Conservation (phyloP, 2,888 invertebrate species). For the Fragum sueziense region DNA sequence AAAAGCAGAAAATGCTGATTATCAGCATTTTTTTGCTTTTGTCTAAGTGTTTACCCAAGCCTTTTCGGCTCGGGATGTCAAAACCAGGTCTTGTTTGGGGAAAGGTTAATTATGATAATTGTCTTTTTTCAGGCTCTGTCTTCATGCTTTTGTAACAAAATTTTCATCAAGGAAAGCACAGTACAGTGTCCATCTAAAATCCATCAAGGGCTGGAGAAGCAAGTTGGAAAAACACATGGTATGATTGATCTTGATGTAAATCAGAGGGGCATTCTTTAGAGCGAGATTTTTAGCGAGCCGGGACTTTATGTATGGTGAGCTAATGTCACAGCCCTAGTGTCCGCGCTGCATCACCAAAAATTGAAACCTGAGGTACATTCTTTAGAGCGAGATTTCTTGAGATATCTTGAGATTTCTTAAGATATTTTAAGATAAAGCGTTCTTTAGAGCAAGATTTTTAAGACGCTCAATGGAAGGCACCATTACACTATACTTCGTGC, state of each 20-base stretch:
- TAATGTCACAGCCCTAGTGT: too few species aligned
- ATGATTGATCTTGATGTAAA: neutral
- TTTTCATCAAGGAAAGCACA: neutral
- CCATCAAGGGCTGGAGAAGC: neutral
- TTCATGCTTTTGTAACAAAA: neutral
- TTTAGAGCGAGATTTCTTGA: too few species aligned
- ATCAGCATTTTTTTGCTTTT: neutral
- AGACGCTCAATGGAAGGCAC: too few species aligned
- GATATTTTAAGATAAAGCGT: too few species aligned
- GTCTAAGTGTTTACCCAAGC: neutral
- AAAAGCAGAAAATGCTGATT: neutral
- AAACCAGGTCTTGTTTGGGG: neutral
- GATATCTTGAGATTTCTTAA: too few species aligned
- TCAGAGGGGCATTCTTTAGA: too few species aligned
- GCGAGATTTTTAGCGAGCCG: neutral
- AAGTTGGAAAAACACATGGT: constrained; percentile 9
- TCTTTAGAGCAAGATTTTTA: too few species aligned
- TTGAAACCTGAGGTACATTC: too few species aligned
- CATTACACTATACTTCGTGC: too few species aligned
- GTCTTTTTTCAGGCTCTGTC: constrained; percentile 4
- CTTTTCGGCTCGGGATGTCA: neutral
- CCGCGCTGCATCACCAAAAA: too few species aligned
- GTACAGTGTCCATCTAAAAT: neutral
- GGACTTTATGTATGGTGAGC: neutral
- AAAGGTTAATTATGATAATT: neutral